Evolutionary conservation across 2,888 invertebrate genomes (phyloP).

Genomic region (Papilio gigon): DNA sequence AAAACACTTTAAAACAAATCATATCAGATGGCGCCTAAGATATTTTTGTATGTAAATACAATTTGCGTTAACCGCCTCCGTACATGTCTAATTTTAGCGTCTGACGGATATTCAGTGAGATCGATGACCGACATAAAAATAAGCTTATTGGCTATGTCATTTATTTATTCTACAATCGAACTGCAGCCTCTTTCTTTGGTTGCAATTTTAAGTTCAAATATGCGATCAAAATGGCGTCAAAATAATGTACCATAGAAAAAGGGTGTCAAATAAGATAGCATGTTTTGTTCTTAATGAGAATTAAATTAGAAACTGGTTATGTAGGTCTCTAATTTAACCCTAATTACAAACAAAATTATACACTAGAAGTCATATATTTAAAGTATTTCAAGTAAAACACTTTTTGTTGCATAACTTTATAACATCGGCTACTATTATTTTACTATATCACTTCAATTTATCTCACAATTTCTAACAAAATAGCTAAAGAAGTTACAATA

Average conservation of each 20-base stretch:
- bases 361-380: too few relatives aligned
- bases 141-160: not conserved
- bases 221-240: not conserved
- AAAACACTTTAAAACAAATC: constrained; percentile 5
- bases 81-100: constrained; percentile 19
- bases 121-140: constrained; percentile 31
- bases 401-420: too few relatives aligned
- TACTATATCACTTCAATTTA: too few relatives aligned
- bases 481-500: too few relatives aligned
- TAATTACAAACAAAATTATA: too few relatives aligned
- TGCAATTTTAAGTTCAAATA: not conserved
- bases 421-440: too few relatives aligned
- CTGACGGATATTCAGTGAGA: constrained; percentile 29
- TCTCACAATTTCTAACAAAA: too few relatives aligned
- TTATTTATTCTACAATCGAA: not conserved
- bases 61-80: constrained; percentile 17
- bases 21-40: not conserved
- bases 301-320: too few relatives aligned
- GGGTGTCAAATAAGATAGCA: too few relatives aligned
- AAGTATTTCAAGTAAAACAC: too few relatives aligned
- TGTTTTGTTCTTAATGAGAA: too few relatives aligned
- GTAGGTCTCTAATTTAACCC: too few relatives aligned
- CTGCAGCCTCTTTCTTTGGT: not conserved
- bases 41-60: not conserved
- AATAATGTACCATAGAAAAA: not conserved